Evolutionary conservation across 1,140 invertebrate species (phyloP), one percentile per base, ranked within the genome.

Genomic region (Atopsyche davidsoni): DNA sequence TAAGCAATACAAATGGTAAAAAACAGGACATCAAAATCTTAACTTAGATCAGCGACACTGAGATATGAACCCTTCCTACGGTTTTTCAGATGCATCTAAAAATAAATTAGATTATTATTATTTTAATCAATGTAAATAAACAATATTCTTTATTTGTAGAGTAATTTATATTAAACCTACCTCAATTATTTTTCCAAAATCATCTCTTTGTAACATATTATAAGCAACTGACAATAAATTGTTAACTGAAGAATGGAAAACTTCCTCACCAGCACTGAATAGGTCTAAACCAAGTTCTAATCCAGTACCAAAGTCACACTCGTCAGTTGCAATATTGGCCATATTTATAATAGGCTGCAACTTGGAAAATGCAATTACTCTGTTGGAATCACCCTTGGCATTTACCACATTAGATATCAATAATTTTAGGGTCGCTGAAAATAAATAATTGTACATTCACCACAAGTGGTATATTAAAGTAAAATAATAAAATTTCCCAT

Each of bases 301-400:
- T 3, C 89, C 86, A 40, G 88, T 92, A 1, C 92, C 93, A 73
- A 93, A 95, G 68, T 96, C 93, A 65, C 88, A 92, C 68, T 96
- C 93, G 66, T 96, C 93, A 53, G 87, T 85, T 1, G 92, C 91
- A 67, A 93, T 93, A 61, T 82, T 89, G 4, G 89, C 82, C 59
- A 80, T 80, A 25, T 84, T 89, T 19, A 92, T 78, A 6, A 92
- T 68, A 57, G 86, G 83, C 57, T 92, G 84, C 2, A 96, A 63
- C 6, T 82, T 75, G 47, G 73, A 79, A 52, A 81, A 73, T 53
- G 73, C 68, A 57, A 60, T 73, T 51, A 72, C 74, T 59, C 79
- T 80, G 49, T 85, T 80, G n/a, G 65, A 60, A 41, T 82, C 73
- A 7, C 65, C 69, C 59, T 73, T 70, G 23, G 80, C 77, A 17